Evolutionary conservation across 2,888 invertebrate genomes (phyloP).

Genomic region (Pristionchus arcanus): DNA sequence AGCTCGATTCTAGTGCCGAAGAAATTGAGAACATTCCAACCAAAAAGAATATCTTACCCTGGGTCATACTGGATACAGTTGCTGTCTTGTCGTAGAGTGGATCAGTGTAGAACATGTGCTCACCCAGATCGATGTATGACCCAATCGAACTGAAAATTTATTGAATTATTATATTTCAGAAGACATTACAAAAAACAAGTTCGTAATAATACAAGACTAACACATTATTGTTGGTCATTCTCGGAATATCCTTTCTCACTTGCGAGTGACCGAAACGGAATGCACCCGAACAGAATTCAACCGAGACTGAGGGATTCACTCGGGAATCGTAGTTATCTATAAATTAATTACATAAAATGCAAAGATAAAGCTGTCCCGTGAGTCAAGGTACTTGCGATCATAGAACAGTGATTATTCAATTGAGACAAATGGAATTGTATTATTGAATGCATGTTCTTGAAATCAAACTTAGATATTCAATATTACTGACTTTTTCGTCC

Average conservation of each 20-base stretch:
- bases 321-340: neutral
- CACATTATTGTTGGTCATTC: constrained; percentile 59
- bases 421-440: too few species aligned
- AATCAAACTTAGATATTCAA: too few species aligned
- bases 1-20: too few species aligned
- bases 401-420: too few species aligned
- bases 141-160: neutral
- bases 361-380: too few species aligned
- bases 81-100: constrained; percentile 7
- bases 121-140: neutral
- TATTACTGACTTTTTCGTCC: neutral
- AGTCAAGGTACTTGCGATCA: too few species aligned
- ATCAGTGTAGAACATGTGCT: constrained; percentile 1
- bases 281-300: constrained; percentile 92
- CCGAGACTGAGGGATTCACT: constrained; percentile 88
- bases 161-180: too few species aligned
- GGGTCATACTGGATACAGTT: constrained; percentile 57
- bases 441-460: too few species aligned
- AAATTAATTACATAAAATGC: too few species aligned
- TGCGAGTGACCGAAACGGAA: constrained; percentile 87
- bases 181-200: too few species aligned
- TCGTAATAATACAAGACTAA: neutral
- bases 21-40: too few species aligned
- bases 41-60: constrained; percentile 59
- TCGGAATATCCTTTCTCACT: constrained; percentile 60